These are phyloP conservation scores for Perca flavescens DNA, from an alignment of 2,113 vertebrate species.

Conservation along the genomic window DNA sequence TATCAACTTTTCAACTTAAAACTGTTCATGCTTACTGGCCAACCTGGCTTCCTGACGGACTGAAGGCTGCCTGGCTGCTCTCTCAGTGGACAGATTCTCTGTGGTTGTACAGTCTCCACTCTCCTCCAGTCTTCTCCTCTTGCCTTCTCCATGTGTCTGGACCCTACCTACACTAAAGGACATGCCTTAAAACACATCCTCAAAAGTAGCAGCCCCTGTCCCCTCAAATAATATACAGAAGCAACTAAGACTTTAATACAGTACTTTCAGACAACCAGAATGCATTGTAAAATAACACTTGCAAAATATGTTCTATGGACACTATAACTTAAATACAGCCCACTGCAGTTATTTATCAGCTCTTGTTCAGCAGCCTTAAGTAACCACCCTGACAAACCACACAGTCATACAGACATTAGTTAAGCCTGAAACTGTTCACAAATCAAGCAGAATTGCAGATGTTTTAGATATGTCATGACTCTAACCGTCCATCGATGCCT, in stretches of 20 bases:
- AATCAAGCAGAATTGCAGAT: constrained; percentile 24
- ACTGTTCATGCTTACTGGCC: constrained; percentile 12
- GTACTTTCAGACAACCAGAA: constrained; percentile 56
- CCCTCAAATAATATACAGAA: constrained; percentile 28
- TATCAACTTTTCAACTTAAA: constrained; percentile 26
- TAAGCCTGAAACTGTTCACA: constrained; percentile 26
- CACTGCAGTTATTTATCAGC: constrained; percentile 56
- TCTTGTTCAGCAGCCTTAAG: constrained; percentile 62
- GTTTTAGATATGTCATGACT: constrained; percentile 49
- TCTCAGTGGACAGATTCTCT: constrained; percentile 42
- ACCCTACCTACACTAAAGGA: constrained; percentile 66
- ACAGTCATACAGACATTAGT: constrained; percentile 33
- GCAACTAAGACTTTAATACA: constrained; percentile 35
- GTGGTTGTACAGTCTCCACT: constrained; percentile 44
- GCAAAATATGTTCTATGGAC: constrained; percentile 53
- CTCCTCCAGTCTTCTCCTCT: constrained; percentile 47
- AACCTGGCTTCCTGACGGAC: constrained; percentile 23
- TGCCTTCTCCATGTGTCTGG: constrained; percentile 72
- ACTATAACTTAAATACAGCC: constrained; percentile 32
- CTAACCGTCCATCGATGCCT: constrained; percentile 54
- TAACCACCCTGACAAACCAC: constrained; percentile 41
- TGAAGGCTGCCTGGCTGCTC: constrained; percentile 32
- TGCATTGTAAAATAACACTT: constrained; percentile 58
- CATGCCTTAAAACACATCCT: constrained; percentile 77
- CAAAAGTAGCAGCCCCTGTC: constrained; percentile 28